Percentiles rank a stretch among this genome's conserved stretches.
Evolutionary conservation across 2,888 invertebrate genomes (phyloP).

Genomic region (Conus canariensis): DNA sequence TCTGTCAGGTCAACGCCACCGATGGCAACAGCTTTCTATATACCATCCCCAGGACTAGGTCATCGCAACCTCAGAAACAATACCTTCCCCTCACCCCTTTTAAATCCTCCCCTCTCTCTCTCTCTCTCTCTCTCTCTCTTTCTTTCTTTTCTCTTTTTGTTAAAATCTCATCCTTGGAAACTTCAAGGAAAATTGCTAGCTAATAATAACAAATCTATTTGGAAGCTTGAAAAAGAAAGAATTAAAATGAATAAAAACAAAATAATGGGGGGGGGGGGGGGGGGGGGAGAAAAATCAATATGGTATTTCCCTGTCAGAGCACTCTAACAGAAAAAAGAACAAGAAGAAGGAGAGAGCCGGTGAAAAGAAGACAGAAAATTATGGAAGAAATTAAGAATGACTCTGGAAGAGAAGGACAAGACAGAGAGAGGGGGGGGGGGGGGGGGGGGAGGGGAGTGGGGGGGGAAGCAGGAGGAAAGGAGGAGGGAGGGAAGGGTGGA

Average conservation of each 20-base stretch:
- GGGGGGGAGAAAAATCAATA: neutral
- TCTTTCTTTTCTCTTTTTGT: neutral
- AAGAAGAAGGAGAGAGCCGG: neutral
- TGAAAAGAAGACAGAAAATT: neutral
- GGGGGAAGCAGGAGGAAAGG: neutral
- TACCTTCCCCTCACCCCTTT: neutral
- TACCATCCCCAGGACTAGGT: neutral
- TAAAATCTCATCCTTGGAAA: neutral
- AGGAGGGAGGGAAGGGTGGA: too few species aligned
- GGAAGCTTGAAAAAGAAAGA: neutral
- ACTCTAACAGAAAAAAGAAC: neutral
- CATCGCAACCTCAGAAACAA: neutral
- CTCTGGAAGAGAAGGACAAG: too few species aligned
- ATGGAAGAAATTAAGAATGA: too few species aligned
- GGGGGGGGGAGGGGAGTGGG: neutral
- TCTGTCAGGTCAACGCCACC: too few species aligned
- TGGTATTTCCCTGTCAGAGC: neutral
- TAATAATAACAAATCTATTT: slow-evolving; percentile 19
- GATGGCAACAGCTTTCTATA: too few species aligned
- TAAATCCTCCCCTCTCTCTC: neutral
- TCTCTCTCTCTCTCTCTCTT: neutral
- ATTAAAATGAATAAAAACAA: neutral
- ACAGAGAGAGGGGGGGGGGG: neutral
- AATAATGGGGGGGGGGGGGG: neutral
- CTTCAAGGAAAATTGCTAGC: neutral